Percentiles rank a stretch among this genome's conserved stretches.
Conservation (phyloP, 2,113 vertebrate species). For the Gulo gulo region DNA sequence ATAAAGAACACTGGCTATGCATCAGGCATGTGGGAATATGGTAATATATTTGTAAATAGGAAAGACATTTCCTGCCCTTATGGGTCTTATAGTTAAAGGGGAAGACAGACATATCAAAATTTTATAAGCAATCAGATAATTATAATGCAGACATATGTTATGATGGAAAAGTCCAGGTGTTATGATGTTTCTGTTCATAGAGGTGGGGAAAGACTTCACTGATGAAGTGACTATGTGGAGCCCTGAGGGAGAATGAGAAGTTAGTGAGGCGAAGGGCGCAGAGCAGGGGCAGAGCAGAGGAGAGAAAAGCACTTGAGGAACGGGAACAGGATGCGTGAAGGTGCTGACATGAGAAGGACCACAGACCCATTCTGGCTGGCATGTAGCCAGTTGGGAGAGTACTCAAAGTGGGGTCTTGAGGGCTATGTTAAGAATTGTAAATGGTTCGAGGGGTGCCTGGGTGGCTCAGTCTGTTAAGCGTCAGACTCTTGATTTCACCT, state of each 20-base stretch:
- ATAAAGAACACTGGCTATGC: neutral
- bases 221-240: neutral
- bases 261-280: neutral
- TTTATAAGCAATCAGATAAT: neutral
- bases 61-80: neutral
- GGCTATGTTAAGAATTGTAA: neutral
- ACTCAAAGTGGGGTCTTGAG: neutral
- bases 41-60: neutral
- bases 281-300: neutral
- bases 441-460: no score
- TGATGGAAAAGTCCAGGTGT: neutral
- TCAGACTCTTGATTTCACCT: no score
- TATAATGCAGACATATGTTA: neutral
- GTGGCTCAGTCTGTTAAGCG: no score
- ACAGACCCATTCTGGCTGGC: neutral
- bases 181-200: neutral
- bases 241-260: neutral
- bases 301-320: neutral
- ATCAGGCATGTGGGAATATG: neutral
- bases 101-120: neutral
- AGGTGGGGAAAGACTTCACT: neutral
- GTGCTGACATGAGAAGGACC: neutral
- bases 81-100: neutral
- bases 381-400: neutral
- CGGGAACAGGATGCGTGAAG: neutral